phyloP scores from a whole-genome alignment of 2,797 vertebrate species.

The Enteromius radiatus region DNA sequence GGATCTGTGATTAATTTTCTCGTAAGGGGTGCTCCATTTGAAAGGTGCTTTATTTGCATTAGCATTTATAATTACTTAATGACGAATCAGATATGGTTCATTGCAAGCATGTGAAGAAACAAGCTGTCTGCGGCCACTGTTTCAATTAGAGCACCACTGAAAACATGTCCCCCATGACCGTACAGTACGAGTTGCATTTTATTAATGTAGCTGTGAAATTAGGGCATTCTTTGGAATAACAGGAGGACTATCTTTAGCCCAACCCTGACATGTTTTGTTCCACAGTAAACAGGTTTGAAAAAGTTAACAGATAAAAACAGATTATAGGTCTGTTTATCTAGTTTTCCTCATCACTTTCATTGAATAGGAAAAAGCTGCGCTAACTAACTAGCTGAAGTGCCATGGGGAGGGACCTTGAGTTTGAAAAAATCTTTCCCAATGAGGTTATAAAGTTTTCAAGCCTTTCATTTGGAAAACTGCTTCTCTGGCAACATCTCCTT shows the following conservation, averaged over 20 bases:
- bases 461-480: constrained; percentile 69
- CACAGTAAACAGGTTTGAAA: constrained; percentile 48
- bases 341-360: constrained; percentile 13
- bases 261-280: constrained; percentile 16
- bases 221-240: constrained; percentile 27
- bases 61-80: constrained; percentile 98
- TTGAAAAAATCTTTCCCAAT: constrained; percentile 61
- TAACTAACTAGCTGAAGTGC: constrained; percentile 15
- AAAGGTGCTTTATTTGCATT: constrained; percentile 96
- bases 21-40: constrained; percentile 78
- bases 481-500: constrained; percentile 72
- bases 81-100: constrained; percentile 98
- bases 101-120: constrained; percentile 88
- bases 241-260: constrained; percentile 23
- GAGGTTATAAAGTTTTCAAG: constrained; percentile 61
- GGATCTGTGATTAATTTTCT: constrained; percentile 83
- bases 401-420: constrained; percentile 2
- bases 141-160: constrained; percentile 93
- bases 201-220: constrained; percentile 89
- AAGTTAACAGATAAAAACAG: constrained; percentile 1
- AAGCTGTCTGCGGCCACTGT: constrained; percentile 88
- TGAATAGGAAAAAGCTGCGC: background rate
- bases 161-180: constrained; percentile 82
- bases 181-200: constrained; percentile 84
- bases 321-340: background rate